A percentile compares a stretch with the other conserved stretches of the same genome.
Conservation (phyloP, 2,888 invertebrate genomes). For the Thera obeliscata region DNA sequence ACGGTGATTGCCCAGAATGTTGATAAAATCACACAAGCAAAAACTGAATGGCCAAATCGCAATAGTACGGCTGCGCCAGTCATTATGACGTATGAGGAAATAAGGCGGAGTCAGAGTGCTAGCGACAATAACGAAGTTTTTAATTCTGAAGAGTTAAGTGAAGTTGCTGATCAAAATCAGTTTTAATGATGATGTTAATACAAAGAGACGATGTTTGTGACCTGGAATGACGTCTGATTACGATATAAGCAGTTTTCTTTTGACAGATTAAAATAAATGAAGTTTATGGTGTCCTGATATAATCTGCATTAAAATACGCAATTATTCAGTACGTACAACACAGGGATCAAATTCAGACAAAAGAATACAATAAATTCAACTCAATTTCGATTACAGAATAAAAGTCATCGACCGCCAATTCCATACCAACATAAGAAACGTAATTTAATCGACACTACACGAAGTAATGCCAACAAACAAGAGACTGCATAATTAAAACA, state of each 20-base stretch:
- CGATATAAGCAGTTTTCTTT: too few relatives aligned
- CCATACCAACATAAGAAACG: slow-evolving; percentile 7
- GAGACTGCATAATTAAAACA: slow-evolving; percentile 21
- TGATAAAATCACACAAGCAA: slow-evolving; percentile 55
- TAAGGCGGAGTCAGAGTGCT: slow-evolving; percentile 46
- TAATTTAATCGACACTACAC: slow-evolving; percentile 31
- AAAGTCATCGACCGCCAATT: slow-evolving; percentile 29
- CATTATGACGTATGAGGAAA: slow-evolving; percentile 62
- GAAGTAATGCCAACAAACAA: slow-evolving; percentile 28
- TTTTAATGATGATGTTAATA: too few relatives aligned
- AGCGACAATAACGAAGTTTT: slow-evolving; percentile 26
- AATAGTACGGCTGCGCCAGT: slow-evolving; percentile 42
- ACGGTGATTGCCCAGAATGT: slow-evolving; percentile 63
- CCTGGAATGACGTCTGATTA: too few relatives aligned
- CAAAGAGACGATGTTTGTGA: too few relatives aligned
- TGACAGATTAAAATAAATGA: too few relatives aligned
- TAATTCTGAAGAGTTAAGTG: too few relatives aligned
- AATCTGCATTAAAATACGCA: too few relatives aligned
- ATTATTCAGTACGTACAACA: too few relatives aligned
- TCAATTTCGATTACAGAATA: not conserved
- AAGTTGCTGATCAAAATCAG: too few relatives aligned
- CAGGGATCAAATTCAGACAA: not conserved
- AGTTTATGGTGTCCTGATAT: too few relatives aligned
- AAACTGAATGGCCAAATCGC: slow-evolving; percentile 68
- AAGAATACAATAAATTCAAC: not conserved